Percentiles rank a stretch among this genome's conserved stretches.
Evolutionary conservation across 1,140 invertebrate species (phyloP).

Genomic region (Drosophila tsacasi): DNA sequence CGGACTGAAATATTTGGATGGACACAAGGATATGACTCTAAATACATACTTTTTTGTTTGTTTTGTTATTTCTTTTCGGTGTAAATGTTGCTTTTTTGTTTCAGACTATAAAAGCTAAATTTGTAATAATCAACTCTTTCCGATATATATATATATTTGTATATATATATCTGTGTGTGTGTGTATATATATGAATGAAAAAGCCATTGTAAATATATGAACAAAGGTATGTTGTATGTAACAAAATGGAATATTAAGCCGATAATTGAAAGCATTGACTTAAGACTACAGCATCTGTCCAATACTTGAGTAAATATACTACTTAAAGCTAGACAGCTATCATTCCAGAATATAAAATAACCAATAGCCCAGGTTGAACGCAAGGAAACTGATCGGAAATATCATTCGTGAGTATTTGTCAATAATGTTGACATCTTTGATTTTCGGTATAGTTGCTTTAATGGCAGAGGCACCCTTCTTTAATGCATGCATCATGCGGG

Average conservation of each 20-base stretch:
- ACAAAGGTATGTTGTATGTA: slow-evolving; percentile 1
- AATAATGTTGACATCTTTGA: slow-evolving; percentile 98
- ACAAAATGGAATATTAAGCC: slow-evolving; percentile 17
- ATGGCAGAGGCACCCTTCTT: slow-evolving; percentile 91
- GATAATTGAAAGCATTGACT: slow-evolving; percentile 14
- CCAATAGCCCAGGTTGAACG: slow-evolving; percentile 98
- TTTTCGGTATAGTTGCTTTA: slow-evolving; percentile 93
- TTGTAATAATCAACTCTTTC: slow-evolving; percentile 13
- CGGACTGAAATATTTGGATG: slow-evolving; percentile 11
- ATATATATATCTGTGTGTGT: not conserved
- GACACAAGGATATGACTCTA: slow-evolving; percentile 12
- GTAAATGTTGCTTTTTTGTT: slow-evolving; percentile 16
- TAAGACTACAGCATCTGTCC: slow-evolving; percentile 12
- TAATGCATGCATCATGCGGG: slow-evolving; percentile 91
- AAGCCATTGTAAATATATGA: slow-evolving; percentile 15
- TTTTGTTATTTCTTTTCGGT: not conserved
- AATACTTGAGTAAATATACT: slow-evolving; percentile 17
- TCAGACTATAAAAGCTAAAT: slow-evolving; percentile 20
- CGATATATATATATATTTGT: slow-evolving; percentile 1
- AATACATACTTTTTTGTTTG: not conserved
- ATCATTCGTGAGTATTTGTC: slow-evolving; percentile 97
- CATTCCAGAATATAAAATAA: slow-evolving; percentile 94
- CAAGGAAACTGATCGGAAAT: slow-evolving; percentile 96
- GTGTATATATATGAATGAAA: slow-evolving; percentile 14
- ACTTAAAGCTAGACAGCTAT: slow-evolving; percentile 33